These are phyloP conservation scores for Trichogramma dendrolimi DNA, from an alignment of 2,888 invertebrate species.

Conservation along the genomic window DNA sequence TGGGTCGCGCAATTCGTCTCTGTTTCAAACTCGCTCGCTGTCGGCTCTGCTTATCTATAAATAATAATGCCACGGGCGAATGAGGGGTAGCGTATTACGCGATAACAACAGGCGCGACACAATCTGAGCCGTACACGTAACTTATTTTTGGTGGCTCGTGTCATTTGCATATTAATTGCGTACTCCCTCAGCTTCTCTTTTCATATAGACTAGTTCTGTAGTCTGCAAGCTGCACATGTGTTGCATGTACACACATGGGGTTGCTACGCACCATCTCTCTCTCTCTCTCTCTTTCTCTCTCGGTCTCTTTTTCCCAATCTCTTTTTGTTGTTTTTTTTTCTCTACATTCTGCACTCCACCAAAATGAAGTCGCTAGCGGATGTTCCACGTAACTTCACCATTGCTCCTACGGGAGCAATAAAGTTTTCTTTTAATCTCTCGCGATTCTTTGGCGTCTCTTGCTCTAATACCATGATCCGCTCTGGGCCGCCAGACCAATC, in stretches of 20 bases:
- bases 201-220: background rate
- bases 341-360: background rate
- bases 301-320: no score
- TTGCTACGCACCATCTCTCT: background rate
- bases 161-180: slow-evolving; percentile 27
- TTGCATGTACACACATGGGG: slow-evolving; percentile 7
- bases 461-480: background rate
- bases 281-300: no score
- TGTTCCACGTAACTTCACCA: background rate
- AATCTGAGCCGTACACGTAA: slow-evolving; percentile 2
- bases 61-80: background rate
- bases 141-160: slow-evolving; percentile 16
- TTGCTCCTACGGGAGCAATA: slow-evolving; percentile 24
- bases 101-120: background rate
- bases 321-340: no score
- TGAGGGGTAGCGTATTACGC: background rate
- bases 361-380: slow-evolving; percentile 10
- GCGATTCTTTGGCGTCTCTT: no score
- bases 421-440: slow-evolving; percentile 14
- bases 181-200: background rate
- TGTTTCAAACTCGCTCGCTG: slow-evolving; percentile 1
- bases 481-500: slow-evolving; percentile 26
- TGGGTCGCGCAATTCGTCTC: slow-evolving; percentile 10
- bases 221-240: background rate
- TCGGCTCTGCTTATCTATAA: background rate